Base-by-base conservation (phyloP, 2,888 invertebrate species). In the Aromia moschata region DNA sequence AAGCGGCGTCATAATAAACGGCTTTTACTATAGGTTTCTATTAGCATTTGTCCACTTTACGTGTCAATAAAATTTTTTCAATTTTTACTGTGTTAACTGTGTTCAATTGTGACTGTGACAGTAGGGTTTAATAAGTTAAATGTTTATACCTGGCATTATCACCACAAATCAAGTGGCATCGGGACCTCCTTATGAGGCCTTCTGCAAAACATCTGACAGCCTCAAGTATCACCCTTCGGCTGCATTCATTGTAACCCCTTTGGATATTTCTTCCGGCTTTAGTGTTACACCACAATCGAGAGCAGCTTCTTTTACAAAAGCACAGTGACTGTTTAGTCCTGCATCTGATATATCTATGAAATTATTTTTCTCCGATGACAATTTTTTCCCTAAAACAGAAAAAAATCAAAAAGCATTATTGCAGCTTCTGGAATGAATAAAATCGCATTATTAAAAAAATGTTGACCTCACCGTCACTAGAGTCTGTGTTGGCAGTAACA, bases 181-280 rank as follows among this genome's bases (percentile, higher is more conserved):
- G 67, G 2, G 78, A 72, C 56, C 74, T 71, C 38, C 80, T 64
- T 31, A 80, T 74, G 49, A 86, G 49, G 60, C 84, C 83, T 56
- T 85, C 84, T 0, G 84, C 84, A 62, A 86, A 82, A 65, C 82
- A 82, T 55, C 79, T 79, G 66, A 83, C 69, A 0, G 86, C 85
- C 0, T 85, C 83, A 11, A 84, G 68, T 37, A 87, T 68, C 12
- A 84, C 83, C 1, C 83, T 81, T 82, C 81, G n/a, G 83, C 77
- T 33, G 81, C 78, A 64, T 80, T 80, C 67, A 82, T 79, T 25
- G 74, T 63, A 2, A 84, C 77, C 9, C 81, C 81, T 2, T 82
- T 80, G 18, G 75, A 61, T 31, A 84, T 78, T 73, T 82, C 82
- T 64, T 85, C 84, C 12, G 80, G 74, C 62, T 72, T 76, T 37